phyloP scores from a whole-genome alignment of 2,888 invertebrate genomes.

The Macaria liturata region DNA sequence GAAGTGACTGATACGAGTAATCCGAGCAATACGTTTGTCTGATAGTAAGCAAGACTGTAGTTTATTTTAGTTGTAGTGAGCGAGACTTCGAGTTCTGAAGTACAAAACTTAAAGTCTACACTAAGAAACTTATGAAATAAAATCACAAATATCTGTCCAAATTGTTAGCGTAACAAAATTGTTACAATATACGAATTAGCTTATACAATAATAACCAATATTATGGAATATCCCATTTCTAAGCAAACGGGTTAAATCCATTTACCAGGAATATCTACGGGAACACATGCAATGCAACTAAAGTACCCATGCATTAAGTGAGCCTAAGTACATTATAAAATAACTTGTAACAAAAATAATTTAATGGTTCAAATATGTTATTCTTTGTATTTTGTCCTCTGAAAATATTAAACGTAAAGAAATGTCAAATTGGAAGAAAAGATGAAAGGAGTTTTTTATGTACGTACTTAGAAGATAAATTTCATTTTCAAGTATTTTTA shows the following conservation, averaged over 20 bases:
- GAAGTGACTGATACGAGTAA: too few relatives aligned
- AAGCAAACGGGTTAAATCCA: slow-evolving; percentile 38
- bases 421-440: not conserved
- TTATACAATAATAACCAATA: slow-evolving; percentile 16
- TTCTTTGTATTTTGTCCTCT: slow-evolving; percentile 23
- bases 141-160: slow-evolving; percentile 7
- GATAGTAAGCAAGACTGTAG: too few relatives aligned
- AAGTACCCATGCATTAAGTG: slow-evolving; percentile 61
- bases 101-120: too few relatives aligned
- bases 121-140: too few relatives aligned
- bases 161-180: slow-evolving; percentile 7
- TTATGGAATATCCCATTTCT: slow-evolving; percentile 32
- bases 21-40: too few relatives aligned
- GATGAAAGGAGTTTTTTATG: too few relatives aligned
- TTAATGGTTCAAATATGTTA: slow-evolving; percentile 51
- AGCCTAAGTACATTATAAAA: slow-evolving; percentile 32
- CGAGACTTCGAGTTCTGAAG: too few relatives aligned
- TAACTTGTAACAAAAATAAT: slow-evolving; percentile 56
- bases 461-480: too few relatives aligned
- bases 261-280: slow-evolving; percentile 39
- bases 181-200: slow-evolving; percentile 15
- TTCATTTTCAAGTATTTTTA: too few relatives aligned
- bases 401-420: slow-evolving; percentile 7
- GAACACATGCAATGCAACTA: slow-evolving; percentile 52
- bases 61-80: too few relatives aligned